These are phyloP conservation scores for Phalacrocorax aristotelis DNA, from an alignment of 2,113 vertebrate species.

Conservation along the genomic window DNA sequence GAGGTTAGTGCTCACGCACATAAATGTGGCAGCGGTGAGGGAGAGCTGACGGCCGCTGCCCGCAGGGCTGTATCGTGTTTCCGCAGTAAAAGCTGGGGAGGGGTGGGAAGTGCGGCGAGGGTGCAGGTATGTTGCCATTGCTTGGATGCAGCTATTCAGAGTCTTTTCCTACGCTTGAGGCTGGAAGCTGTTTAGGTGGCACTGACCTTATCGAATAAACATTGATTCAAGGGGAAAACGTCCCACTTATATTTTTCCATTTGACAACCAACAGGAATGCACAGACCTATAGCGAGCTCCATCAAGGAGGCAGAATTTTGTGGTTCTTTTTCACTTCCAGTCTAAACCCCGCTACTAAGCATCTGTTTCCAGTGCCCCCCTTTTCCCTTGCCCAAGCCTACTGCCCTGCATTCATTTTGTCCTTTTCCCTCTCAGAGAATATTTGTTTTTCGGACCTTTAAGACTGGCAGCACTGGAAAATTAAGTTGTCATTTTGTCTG, in stretches of 20 bases:
- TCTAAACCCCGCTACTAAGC: not conserved
- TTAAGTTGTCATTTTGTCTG: slow-evolving; percentile 28
- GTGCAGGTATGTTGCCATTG: not conserved
- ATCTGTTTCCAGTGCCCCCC: not conserved
- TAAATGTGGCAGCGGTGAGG: not conserved
- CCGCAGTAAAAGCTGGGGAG: not conserved
- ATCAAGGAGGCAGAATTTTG: not conserved
- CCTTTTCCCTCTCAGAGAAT: not conserved
- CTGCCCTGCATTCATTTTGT: not conserved
- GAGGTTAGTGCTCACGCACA: rapidly evolving
- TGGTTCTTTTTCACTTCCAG: not conserved
- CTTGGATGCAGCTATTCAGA: not conserved
- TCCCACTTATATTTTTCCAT: not conserved
- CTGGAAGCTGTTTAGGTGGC: not conserved
- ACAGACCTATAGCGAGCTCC: not conserved
- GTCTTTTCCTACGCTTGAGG: not conserved
- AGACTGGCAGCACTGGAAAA: slow-evolving; percentile 32
- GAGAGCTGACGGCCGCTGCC: not conserved
- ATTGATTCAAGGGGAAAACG: not conserved
- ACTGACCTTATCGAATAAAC: not conserved
- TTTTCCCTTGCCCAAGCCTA: not conserved
- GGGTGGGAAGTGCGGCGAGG: not conserved
- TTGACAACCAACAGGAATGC: not conserved
- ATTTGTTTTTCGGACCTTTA: not conserved
- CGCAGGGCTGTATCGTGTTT: not conserved